Evolutionary conservation across 2,888 invertebrate species (phyloP), one percentile per base, ranked within the genome.

Genomic region (Pyrrhia umbra): DNA sequence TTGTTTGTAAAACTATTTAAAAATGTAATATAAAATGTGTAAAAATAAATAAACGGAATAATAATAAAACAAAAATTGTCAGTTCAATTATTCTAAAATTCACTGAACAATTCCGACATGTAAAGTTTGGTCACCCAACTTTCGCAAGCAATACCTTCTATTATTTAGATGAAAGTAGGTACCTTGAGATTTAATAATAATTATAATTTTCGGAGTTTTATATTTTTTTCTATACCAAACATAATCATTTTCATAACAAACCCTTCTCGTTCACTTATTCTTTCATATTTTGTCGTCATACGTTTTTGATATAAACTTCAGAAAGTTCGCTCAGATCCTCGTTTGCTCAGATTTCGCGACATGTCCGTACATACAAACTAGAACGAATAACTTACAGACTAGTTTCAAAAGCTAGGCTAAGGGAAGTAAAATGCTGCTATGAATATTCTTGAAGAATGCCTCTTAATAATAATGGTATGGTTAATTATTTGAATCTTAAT

Each of bases 291-390:
- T 34, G 34, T n/a, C 34, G 34, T 34, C 18, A 42, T 10, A 42
- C 8, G 25, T 57, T 45, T n/a, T 13, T 25, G 13, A 45, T 40
- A 30, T 42, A 42, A 45, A 34, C 21, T 37, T 50, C 5, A 23
- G 8, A 39, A 75, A 79, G 27, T 75, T 79, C n/a, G n/a, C n/a
- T n/a, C n/a, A n/a, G n/a, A n/a, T 62, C 13, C 62, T 70, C 50
- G 45, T 79, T 63, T 55, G 23, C 40, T 9, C 2, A 6, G 47
- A 46, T 71, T 67, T 50, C 20, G 16, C 27, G 15, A 45, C 42
- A 60, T 58, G 40, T 54, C 23, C 45, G 18, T 15, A 27, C 16
- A 72, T 15, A 27, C 16, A 72, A 40, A 71, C 52, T 64, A 34
- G 66, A 21, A 16, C 15, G 20, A 13, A 30, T 54, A 15, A 20